phyloP scores from a whole-genome alignment of 2,888 invertebrate genomes.

The Campoplex capitator region DNA sequence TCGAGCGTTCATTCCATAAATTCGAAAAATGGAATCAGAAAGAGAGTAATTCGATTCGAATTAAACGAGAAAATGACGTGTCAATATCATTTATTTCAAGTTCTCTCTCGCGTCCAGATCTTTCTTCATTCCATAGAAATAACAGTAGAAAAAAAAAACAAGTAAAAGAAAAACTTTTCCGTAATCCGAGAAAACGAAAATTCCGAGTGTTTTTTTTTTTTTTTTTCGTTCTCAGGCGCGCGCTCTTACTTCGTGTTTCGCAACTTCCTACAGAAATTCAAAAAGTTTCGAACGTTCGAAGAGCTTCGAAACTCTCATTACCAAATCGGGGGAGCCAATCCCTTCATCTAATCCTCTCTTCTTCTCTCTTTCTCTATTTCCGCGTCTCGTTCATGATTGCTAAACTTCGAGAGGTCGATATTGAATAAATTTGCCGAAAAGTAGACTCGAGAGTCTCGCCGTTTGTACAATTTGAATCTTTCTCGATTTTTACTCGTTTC shows the following conservation, averaged over 20 bases:
- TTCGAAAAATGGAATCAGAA: background rate
- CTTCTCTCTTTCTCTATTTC: slow-evolving; percentile 18
- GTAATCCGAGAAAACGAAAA: too few species aligned
- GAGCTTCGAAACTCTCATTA: background rate
- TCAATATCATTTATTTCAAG: background rate
- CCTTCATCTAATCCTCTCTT: background rate
- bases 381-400: background rate
- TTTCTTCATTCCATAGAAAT: background rate
- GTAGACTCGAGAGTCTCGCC: slow-evolving; percentile 4
- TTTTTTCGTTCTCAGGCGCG: background rate
- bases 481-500: slow-evolving; percentile 42
- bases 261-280: background rate
- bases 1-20: background rate
- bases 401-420: slow-evolving; percentile 9
- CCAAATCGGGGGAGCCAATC: background rate
- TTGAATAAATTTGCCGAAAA: slow-evolving; percentile 7
- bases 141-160: background rate
- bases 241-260: background rate
- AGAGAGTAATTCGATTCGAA: slow-evolving; percentile 13
- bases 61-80: slow-evolving; percentile 17
- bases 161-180: background rate
- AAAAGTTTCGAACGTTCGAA: background rate
- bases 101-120: slow-evolving; percentile 3
- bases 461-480: slow-evolving; percentile 34
- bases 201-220: too few species aligned